Evolutionary conservation across 2,113 vertebrate genomes (phyloP), one percentile per base, ranked within the genome.

Genomic region (Emydocephalus ijimae): DNA sequence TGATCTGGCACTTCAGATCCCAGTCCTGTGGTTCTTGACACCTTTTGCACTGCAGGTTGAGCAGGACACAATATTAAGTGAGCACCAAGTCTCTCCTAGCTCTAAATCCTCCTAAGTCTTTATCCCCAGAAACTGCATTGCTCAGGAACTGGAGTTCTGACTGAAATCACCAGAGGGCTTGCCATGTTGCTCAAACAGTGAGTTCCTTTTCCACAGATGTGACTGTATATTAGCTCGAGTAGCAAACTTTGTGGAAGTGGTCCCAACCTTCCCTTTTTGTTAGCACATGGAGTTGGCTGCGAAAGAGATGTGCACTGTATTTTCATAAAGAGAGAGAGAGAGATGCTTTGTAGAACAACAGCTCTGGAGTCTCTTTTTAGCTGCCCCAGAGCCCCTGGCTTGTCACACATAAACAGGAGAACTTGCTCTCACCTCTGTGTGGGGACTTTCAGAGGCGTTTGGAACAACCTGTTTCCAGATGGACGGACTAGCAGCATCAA

Each of bases 381-480:
- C 45, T 21, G 55, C 86, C 1, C 34, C 15, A 0, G 85, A 43
- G 43, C 20, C 34, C 39, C 18, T 24, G 20, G 21, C 9, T 0
- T 5, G 90, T 39, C 69, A 0, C 29, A 45, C 92, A 64, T 81
- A 8, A 56, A 4, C 54, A 0, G 0, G 89, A 12, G 50, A 48
- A 4, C 0, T 24, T 87, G 3, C 91, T 1, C 0, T 9, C 92
- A 10, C 54, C 64, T 55, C 90, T 55, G 0, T 1, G 0, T 69
- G 91, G 89, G 92, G 93, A 59, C 55, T 43, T 88, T 48, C 91
- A 90, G 7, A 52, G 85, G 61, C 5, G 92, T 93, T 74, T 64
- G 43, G 91, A 55, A 95, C 89, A 87, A 2, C 43, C 86, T 81
- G 88, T 88, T 87, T 69, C 93, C 94, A 69, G 93, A 69, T 74